phyloP scores from a whole-genome alignment of 2,797 vertebrate genomes.

The Macropodus opercularis region DNA sequence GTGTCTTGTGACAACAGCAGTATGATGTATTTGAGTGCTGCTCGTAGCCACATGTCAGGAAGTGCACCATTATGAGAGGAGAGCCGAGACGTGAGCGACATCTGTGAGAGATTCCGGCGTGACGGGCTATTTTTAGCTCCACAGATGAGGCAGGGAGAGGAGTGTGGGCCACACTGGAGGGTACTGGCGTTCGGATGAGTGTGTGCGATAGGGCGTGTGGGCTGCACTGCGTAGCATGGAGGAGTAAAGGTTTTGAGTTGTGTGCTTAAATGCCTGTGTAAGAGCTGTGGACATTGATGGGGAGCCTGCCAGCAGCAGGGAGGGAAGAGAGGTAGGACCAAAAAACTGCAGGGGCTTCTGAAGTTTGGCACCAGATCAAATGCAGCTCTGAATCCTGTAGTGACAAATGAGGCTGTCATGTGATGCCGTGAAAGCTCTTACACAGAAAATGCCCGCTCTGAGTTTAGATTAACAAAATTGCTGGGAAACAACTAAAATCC shows the following conservation, averaged over 20 bases:
- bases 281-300: slow-evolving; percentile 21
- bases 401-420: slow-evolving; percentile 19
- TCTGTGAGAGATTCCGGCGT: slow-evolving; percentile 70
- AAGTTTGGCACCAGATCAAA: slow-evolving; percentile 50
- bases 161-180: slow-evolving; percentile 59
- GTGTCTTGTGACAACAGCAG: slow-evolving; percentile 16
- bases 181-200: slow-evolving; percentile 39
- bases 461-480: slow-evolving; percentile 2
- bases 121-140: slow-evolving; percentile 73
- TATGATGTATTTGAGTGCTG: slow-evolving; percentile 58
- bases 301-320: slow-evolving; percentile 34
- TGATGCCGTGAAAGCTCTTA: slow-evolving; percentile 7
- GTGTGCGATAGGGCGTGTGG: slow-evolving; percentile 24
- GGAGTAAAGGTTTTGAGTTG: slow-evolving; percentile 16
- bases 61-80: slow-evolving; percentile 52
- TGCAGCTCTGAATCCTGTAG: slow-evolving; percentile 26
- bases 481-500: neutral
- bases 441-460: slow-evolving; percentile 16
- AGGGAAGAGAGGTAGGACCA: slow-evolving; percentile 27
- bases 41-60: slow-evolving; percentile 51
- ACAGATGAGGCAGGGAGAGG: slow-evolving; percentile 57
- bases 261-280: slow-evolving; percentile 8
- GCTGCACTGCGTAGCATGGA: slow-evolving; percentile 16
- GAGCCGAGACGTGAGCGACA: slow-evolving; percentile 46
- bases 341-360: slow-evolving; percentile 54